Evolutionary conservation across 2,888 invertebrate species (phyloP).

Genomic region (Tridacna crocea): DNA sequence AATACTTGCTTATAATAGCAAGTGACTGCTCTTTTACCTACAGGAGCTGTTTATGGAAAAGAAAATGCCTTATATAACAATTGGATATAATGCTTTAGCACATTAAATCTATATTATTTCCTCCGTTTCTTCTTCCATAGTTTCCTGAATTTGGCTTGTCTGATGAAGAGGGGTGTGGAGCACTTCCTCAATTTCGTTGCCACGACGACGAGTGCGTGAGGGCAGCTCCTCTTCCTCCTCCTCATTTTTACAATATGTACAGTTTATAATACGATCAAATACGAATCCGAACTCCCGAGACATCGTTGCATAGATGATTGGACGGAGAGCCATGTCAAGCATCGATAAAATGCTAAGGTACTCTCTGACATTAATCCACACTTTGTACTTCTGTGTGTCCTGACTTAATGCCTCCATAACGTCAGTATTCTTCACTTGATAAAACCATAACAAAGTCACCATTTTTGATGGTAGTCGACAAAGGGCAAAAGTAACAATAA

Average conservation of each 20-base stretch:
- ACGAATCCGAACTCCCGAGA: conserved; percentile 74
- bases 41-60: too few relatives aligned
- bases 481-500: conserved; percentile 71
- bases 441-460: conserved; percentile 65
- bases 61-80: too few relatives aligned
- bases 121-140: conserved; percentile 42
- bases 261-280: conserved; percentile 79
- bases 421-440: conserved; percentile 59
- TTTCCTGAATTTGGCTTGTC: conserved; percentile 19
- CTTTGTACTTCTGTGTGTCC: conserved; percentile 49
- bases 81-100: not conserved
- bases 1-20: not conserved
- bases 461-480: conserved; percentile 74
- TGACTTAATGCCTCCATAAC: conserved; percentile 34
- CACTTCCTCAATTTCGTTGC: conserved; percentile 54
- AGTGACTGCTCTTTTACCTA: too few relatives aligned
- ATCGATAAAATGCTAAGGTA: conserved; percentile 68
- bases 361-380: conserved; percentile 58
- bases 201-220: conserved; percentile 39
- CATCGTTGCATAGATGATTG: conserved; percentile 77
- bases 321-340: conserved; percentile 74
- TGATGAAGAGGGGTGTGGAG: conserved; percentile 38
- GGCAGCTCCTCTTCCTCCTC: conserved; percentile 50
- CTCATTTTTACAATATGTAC: conserved; percentile 67
- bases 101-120: conserved; percentile 33